Evolutionary conservation across 2,888 invertebrate species (phyloP), one percentile per base, ranked within the genome.

Genomic region (Polydesmus complanatus): DNA sequence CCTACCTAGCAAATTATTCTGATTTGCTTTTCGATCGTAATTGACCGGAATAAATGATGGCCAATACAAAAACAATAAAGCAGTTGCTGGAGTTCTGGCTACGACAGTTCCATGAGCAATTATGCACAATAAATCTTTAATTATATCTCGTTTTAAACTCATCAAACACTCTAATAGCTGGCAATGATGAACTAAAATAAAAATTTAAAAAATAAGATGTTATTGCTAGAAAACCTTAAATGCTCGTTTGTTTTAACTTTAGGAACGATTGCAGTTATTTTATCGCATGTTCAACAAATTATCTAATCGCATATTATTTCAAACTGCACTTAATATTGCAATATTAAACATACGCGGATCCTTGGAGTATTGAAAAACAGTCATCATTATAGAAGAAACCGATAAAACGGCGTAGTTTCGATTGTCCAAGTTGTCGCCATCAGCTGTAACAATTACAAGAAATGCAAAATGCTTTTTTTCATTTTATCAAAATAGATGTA

Each of bases 1-100:
- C 5, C 14, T 37, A 37, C 37, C 37, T 37, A 37, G 14, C 14
- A 37, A 37, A 14, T 14, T 14, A 47, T 27, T 86, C 61, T 91
- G 83, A 61, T 91, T 80, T 1, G 88, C 87, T 70, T 88, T 87
- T 60, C 92, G 80, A 73, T 96, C 96, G 69, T 92, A 88, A 3
- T 93, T 81, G 70, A 89, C 88, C 25, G 94, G 88, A 75, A 96
- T 94, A 70, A 97, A 88, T 2, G 95, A 89, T 2, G 98, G 98
- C 96, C 97, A 98, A 75, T 98, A 98, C 78, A 96, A 94, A 77
- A 98, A 97, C 56, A 98, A 81, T 49, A 98, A 79, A 76, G 96
- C 94, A 58, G 94, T 94, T 1, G 97, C 97, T 0, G 94, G 92
- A n/a, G 91, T 84, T 57, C 95, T 78, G 0, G 96, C 90, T 57